Evolutionary conservation across 1,140 invertebrate species (phyloP).

Genomic region (Drosophila pruinosa): DNA sequence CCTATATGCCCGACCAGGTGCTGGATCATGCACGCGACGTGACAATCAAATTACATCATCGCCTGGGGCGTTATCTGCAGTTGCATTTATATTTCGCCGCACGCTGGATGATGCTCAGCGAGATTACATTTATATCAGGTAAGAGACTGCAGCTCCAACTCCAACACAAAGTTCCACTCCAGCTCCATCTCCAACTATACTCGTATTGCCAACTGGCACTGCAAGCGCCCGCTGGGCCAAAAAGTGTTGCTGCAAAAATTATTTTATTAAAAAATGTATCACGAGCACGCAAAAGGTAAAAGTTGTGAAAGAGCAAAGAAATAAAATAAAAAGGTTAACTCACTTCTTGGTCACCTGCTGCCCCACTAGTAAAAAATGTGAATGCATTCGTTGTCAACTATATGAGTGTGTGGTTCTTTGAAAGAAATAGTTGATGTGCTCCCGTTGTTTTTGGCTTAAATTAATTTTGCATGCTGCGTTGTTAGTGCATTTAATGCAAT

Average conservation of each 20-base stretch:
- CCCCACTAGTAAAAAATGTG: conserved; percentile 40
- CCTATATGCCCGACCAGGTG: conserved; percentile 91
- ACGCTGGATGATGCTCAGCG: conserved; percentile 94
- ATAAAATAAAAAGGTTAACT: conserved; percentile 23
- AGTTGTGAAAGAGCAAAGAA: neutral
- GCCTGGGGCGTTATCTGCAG: conserved; percentile 89
- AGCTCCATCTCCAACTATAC: neutral
- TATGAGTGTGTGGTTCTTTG: neutral
- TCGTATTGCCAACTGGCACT: neutral
- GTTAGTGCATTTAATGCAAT: conserved; percentile 3
- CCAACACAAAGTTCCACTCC: neutral
- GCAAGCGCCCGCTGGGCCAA: conserved; percentile 32
- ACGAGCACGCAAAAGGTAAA: conserved; percentile 36
- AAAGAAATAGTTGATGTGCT: conserved; percentile 16
- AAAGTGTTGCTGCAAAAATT: conserved; percentile 49
- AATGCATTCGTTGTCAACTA: conserved; percentile 46
- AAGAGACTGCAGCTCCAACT: conserved; percentile 68
- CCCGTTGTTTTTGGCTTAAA: conserved; percentile 46
- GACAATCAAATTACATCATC: conserved; percentile 91
- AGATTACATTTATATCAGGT: conserved; percentile 92
- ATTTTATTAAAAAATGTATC: conserved; percentile 64
- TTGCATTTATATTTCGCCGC: conserved; percentile 92
- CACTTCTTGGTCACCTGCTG: conserved; percentile 38
- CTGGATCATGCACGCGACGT: conserved; percentile 93
- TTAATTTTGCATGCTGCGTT: conserved; percentile 46